Conservation (phyloP, 64 coral and sea anemone species). For the Catalaphyllia jardinei region DNA sequence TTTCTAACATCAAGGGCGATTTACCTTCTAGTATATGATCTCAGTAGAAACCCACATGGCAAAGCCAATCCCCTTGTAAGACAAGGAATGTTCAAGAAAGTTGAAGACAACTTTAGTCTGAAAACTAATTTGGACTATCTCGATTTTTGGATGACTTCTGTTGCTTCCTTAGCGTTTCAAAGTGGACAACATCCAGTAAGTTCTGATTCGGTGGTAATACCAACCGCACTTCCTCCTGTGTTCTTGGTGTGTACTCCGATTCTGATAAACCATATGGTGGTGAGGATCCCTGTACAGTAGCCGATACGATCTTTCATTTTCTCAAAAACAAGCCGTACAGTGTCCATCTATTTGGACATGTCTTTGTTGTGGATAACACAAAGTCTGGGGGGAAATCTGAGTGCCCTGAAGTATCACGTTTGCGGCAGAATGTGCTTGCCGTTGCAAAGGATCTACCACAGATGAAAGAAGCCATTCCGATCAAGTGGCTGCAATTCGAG, state of each 20-base stretch:
- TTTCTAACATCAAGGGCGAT: conserved; percentile 29
- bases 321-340: conserved; percentile 8
- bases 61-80: background rate
- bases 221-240: conserved; percentile 2
- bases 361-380: conserved; percentile 32
- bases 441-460: conserved; percentile 29
- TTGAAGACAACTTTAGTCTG: background rate
- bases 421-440: background rate
- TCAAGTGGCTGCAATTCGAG: conserved; percentile 28
- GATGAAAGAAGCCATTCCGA: conserved; percentile 23
- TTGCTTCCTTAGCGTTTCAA: background rate
- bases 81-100: conserved; percentile 14
- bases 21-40: conserved; percentile 8
- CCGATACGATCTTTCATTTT: background rate
- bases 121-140: conserved; percentile 14
- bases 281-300: background rate
- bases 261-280: conserved; percentile 1
- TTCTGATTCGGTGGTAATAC: background rate
- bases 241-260: conserved; percentile 18
- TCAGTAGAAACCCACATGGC: background rate
- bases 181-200: background rate
- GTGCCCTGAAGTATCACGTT: background rate
- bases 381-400: conserved; percentile 15
- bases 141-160: conserved; percentile 34
- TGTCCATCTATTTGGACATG: background rate